Evolutionary conservation across 2,888 invertebrate species (phyloP).

Genomic region (Parthenolecanium corni): DNA sequence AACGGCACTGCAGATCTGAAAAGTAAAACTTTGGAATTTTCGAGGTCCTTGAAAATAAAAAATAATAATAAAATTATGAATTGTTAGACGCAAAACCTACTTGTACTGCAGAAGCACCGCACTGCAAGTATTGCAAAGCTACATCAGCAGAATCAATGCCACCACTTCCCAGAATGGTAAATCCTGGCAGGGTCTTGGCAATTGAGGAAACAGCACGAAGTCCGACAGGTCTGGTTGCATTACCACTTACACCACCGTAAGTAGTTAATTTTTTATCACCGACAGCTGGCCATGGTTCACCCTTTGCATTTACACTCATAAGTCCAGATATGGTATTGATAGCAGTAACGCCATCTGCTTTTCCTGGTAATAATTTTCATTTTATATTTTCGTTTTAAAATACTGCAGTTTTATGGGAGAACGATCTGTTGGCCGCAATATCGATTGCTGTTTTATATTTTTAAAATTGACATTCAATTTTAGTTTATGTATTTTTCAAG

Average conservation of each 20-base stretch:
- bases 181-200: conserved; percentile 68
- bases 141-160: conserved; percentile 95
- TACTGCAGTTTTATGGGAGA: too few species aligned
- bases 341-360: conserved; percentile 89
- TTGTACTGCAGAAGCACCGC: conserved; percentile 86
- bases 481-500: too few species aligned
- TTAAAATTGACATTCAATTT: too few species aligned
- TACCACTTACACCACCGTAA: conserved; percentile 88
- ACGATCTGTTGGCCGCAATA: too few species aligned
- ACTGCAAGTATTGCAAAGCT: conserved; percentile 85
- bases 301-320: conserved; percentile 79
- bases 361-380: conserved; percentile 45
- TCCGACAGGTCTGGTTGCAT: conserved; percentile 90
- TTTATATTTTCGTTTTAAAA: too few species aligned
- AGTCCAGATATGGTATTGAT: conserved; percentile 95
- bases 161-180: conserved; percentile 89
- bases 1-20: conserved; percentile 80
- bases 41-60: too few species aligned
- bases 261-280: conserved; percentile 53
- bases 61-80: background rate
- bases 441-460: too few species aligned
- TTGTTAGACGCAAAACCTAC: conserved; percentile 40
- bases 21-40: background rate
- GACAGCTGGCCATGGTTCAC: conserved; percentile 83
- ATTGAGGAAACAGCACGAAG: conserved; percentile 83